phyloP scores from a whole-genome alignment of 2,888 invertebrate species.

The Helleia helle region DNA sequence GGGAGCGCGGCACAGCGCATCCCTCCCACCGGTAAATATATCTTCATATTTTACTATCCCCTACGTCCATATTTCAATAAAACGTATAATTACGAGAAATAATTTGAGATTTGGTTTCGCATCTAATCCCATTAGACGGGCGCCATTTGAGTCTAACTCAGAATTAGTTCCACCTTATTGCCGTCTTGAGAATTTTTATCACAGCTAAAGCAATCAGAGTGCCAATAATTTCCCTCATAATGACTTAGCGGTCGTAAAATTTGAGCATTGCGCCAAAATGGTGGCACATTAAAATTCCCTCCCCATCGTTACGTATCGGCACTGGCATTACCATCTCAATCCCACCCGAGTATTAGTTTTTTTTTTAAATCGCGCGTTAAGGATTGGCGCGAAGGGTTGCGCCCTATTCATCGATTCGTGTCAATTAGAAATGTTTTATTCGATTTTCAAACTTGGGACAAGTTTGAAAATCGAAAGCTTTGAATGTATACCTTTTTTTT shows the following conservation, averaged over 20 bases:
- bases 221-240: conserved; percentile 74
- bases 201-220: conserved; percentile 71
- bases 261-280: conserved; percentile 74
- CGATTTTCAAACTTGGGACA: no score
- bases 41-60: no score
- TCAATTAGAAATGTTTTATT: conserved; percentile 5
- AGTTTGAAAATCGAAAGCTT: no score
- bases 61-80: no score
- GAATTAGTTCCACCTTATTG: conserved; percentile 74
- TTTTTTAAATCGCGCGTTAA: conserved; percentile 74
- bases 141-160: conserved; percentile 55
- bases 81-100: no score
- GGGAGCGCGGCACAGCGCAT: no score
- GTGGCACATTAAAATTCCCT: conserved; percentile 73
- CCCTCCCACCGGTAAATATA: no score
- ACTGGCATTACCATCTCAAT: conserved; percentile 70
- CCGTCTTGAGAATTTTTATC: conserved; percentile 72
- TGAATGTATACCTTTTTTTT: no score
- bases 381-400: conserved; percentile 70
- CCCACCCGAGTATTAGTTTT: conserved; percentile 58
- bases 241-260: conserved; percentile 70
- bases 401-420: conserved; percentile 25
- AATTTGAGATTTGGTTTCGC: no score
- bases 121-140: conserved; percentile 29
- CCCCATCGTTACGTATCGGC: conserved; percentile 61